phyloP scores from a whole-genome alignment of 2,113 vertebrate species.

The Zootoca vivipara region DNA sequence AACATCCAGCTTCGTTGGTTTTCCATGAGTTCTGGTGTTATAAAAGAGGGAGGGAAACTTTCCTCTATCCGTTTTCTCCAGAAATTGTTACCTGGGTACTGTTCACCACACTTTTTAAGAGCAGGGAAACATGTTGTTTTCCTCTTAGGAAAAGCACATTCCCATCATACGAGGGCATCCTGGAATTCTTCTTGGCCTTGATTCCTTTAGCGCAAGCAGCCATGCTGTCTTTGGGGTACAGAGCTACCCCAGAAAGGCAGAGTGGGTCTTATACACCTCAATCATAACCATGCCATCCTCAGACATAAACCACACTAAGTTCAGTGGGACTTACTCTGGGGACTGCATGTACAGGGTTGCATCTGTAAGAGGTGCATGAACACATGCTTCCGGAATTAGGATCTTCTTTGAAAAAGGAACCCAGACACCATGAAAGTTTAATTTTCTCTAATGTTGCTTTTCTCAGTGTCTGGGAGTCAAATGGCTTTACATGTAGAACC shows the following conservation, averaged over 20 bases:
- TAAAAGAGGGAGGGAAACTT: too few species aligned
- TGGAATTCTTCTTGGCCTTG: not conserved
- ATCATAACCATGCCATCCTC: too few species aligned
- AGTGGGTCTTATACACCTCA: not conserved
- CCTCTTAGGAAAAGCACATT: not conserved
- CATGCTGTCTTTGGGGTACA: not conserved
- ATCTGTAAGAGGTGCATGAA: not conserved
- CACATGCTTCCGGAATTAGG: not conserved
- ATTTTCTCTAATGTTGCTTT: not conserved
- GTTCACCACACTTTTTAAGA: too few species aligned
- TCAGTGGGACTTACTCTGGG: too few species aligned
- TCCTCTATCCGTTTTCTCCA: too few species aligned
- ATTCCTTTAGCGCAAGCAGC: not conserved
- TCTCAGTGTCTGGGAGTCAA: not conserved
- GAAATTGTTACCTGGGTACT: too few species aligned
- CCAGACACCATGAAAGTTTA: not conserved
- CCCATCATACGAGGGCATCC: not conserved
- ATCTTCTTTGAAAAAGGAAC: not conserved
- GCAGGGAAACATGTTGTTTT: not conserved
- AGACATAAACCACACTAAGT: too few species aligned
- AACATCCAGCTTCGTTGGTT: too few species aligned
- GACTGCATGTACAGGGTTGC: too few species aligned
- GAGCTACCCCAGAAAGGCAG: not conserved
- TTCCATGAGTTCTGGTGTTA: too few species aligned
- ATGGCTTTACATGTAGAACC: not conserved